Evolutionary conservation across 2,888 invertebrate species (phyloP).

Genomic region (Epinotia brunnichana): DNA sequence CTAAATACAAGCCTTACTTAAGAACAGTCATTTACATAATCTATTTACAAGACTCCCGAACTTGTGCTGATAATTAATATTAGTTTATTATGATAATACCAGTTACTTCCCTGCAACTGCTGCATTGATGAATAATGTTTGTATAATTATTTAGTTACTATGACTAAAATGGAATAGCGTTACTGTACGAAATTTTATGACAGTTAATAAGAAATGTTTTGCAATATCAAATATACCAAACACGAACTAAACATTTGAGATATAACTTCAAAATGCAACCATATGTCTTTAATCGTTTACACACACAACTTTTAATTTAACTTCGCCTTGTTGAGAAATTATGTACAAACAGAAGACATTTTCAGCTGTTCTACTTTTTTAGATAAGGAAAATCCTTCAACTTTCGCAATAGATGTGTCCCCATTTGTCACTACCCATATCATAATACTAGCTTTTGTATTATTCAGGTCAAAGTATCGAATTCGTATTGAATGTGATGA

Average conservation of each 20-base stretch:
- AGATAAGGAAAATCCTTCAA: background rate
- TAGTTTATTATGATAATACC: background rate
- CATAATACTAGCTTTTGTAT: constrained; percentile 20
- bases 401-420: constrained; percentile 16
- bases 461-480: constrained; percentile 25
- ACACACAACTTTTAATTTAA: background rate
- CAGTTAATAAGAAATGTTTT: too few species aligned
- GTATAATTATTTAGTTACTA: too few species aligned
- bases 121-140: background rate
- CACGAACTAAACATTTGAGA: too few species aligned
- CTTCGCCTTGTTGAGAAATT: background rate
- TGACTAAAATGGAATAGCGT: too few species aligned
- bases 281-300: background rate
- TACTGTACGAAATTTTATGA: too few species aligned
- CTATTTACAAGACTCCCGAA: constrained; percentile 22
- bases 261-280: too few species aligned
- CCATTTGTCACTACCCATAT: constrained; percentile 30
- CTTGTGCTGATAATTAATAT: constrained; percentile 10
- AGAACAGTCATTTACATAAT: constrained; percentile 36
- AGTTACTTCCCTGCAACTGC: too few species aligned
- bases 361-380: constrained; percentile 8
- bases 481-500: constrained; percentile 1
- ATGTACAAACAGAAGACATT: background rate
- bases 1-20: constrained; percentile 24
- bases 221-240: too few species aligned